Conservation (phyloP, 1,140 invertebrate genomes). For the Cryptotermes secundus region DNA sequence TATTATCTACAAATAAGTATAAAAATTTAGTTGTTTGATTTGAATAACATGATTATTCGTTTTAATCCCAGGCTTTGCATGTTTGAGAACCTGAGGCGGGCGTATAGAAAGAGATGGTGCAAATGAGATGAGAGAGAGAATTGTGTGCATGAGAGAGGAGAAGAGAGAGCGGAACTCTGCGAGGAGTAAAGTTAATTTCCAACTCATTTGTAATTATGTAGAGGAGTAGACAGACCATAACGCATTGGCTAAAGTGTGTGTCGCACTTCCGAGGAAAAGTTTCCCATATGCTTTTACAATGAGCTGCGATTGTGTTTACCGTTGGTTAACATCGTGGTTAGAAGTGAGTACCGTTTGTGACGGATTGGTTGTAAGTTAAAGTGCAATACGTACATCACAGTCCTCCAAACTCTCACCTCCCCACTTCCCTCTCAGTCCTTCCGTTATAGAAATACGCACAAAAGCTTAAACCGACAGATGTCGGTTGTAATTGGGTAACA, state of each 20-base stretch:
- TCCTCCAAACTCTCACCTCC: background rate
- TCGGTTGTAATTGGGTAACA: background rate
- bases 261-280: background rate
- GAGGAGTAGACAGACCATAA: background rate
- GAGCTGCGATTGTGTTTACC: background rate
- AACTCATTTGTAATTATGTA: background rate
- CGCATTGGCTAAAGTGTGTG: background rate
- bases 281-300: background rate
- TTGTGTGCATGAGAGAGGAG: background rate
- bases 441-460: background rate
- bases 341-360: background rate
- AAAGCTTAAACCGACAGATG: conserved; percentile 3
- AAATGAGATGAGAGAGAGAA: background rate
- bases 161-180: background rate
- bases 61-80: too few species aligned
- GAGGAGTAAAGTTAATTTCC: background rate
- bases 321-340: background rate
- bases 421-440: background rate
- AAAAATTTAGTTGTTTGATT: too few species aligned
- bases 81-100: too few species aligned
- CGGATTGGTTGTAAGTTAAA: background rate
- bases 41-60: too few species aligned
- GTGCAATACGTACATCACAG: background rate
- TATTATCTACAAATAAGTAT: too few species aligned
- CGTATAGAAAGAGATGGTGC: too few species aligned